Conservation (phyloP, 2,888 invertebrate species). For the Macrostomum cliftonense region DNA sequence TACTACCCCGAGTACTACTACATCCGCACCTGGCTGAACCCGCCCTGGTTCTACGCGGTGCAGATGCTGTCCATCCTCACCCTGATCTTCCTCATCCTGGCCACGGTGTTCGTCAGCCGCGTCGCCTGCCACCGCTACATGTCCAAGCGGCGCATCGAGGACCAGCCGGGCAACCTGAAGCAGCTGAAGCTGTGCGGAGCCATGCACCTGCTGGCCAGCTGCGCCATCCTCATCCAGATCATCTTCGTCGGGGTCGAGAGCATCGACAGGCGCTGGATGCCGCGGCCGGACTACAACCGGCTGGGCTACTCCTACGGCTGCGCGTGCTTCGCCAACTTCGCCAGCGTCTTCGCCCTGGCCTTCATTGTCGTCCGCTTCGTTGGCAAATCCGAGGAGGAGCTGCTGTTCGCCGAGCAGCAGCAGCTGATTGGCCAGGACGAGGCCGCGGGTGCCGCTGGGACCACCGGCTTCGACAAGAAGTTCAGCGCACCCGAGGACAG, state of each 20-base stretch:
- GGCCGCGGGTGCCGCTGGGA: too few relatives aligned
- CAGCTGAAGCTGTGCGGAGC: too few relatives aligned
- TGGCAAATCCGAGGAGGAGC: too few relatives aligned
- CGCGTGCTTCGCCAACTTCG: background rate
- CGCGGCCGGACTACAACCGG: constrained; percentile 8
- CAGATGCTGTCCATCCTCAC: constrained; percentile 79
- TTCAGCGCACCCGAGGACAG: too few relatives aligned
- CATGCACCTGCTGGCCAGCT: too few relatives aligned
- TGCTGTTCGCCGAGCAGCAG: background rate
- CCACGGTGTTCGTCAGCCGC: constrained; percentile 50
- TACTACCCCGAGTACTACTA: constrained; percentile 90
- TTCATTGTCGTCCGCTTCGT: too few relatives aligned
- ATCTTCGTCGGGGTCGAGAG: constrained; percentile 8
- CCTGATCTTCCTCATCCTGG: constrained; percentile 56
- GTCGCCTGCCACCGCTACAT: background rate
- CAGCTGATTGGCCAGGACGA: background rate
- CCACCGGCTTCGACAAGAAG: too few relatives aligned
- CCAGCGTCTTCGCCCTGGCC: too few relatives aligned
- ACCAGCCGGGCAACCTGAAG: too few relatives aligned
- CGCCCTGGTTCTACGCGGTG: constrained; percentile 80
- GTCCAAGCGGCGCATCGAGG: too few relatives aligned
- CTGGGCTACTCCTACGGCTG: constrained; percentile 10
- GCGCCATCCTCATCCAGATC: too few relatives aligned
- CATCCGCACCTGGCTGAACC: constrained; percentile 67
- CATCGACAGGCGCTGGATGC: constrained; percentile 11